These are phyloP conservation scores for Temnothorax unifasciatus DNA, from an alignment of 2,888 invertebrate species.

Conservation along the genomic window DNA sequence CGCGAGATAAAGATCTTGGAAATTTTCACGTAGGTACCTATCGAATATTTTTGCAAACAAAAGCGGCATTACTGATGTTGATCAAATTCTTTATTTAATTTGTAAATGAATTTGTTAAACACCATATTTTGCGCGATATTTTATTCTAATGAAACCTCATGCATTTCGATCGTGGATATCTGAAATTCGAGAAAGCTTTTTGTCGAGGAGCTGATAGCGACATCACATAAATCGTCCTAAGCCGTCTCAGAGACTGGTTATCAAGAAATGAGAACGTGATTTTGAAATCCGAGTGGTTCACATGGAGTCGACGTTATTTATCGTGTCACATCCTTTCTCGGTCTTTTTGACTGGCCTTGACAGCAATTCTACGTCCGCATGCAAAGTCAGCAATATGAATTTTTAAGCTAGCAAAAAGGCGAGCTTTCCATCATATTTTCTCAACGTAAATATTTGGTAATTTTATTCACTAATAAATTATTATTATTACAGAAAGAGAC, in stretches of 20 bases:
- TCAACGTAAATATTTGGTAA: not conserved
- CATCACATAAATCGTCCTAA: constrained; percentile 46
- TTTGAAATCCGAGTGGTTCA: constrained; percentile 12
- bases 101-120: not conserved
- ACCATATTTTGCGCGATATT: not conserved
- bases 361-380: not conserved
- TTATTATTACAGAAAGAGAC: not conserved
- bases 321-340: not conserved
- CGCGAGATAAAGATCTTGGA: not conserved
- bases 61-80: not conserved
- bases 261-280: constrained; percentile 27
- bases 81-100: not conserved
- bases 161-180: not conserved
- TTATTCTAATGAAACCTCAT: constrained; percentile 3
- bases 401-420: constrained; percentile 10
- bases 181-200: constrained; percentile 40
- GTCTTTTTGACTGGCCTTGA: not conserved
- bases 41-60: not conserved
- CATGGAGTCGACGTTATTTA: constrained; percentile 39
- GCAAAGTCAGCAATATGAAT: constrained; percentile 3
- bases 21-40: not conserved
- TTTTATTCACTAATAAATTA: not conserved
- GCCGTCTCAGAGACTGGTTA: constrained; percentile 23
- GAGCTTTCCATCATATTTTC: not conserved
- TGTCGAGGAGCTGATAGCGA: not conserved